Base-by-base conservation (phyloP, 92 coral and sea anemone genomes). In the Palythoa grandis region DNA sequence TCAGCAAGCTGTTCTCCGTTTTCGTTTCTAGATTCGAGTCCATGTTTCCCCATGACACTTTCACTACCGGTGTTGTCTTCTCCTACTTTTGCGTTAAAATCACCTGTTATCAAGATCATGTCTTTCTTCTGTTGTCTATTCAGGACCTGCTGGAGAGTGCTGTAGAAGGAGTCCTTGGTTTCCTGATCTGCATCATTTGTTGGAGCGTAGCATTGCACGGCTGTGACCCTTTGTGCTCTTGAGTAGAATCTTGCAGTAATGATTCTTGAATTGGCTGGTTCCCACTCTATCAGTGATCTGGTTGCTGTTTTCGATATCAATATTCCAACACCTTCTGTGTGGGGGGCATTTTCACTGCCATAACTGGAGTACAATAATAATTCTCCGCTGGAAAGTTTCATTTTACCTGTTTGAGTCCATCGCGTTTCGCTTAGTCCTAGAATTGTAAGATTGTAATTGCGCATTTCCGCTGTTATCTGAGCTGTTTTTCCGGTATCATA, bases 141-240 rank as follows among this genome's bases (percentile, higher is more conserved):
- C 10, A 83, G 40, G 16, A 23, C 57, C 40, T 47, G 52, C 58
- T 67, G 86, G 7, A 87, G 75, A 54, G 63, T 72, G 57, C 4
- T 50, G 43, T 72, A 82, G 78, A 82, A 87, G 48, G 58, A 43
- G 70, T 52, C 72, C 86, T 80, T 87, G 11, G 7, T 37, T 29
- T 80, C 43, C 40, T 82, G 72, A 29, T 82, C 90, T 23, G 80
- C 47, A 14, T 87, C 86, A 38, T 82, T 80, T 35, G 90, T 72
- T 29, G 73, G 74, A 13, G 80, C 78, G 69, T 87, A 70, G 56
- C 86, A 70, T 61, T 87, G 82, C n/a, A 87, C 67, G 50, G 67
- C 37, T 50, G 80, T 87, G 70, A n/a, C 35, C 10, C 80, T 87
- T 24, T 66, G 71, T 43, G 70, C 58, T 47, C 73, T 77, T 29